These are phyloP conservation scores for Artemia sinica DNA, from an alignment of 2,888 invertebrate species.

Conservation along the genomic window DNA sequence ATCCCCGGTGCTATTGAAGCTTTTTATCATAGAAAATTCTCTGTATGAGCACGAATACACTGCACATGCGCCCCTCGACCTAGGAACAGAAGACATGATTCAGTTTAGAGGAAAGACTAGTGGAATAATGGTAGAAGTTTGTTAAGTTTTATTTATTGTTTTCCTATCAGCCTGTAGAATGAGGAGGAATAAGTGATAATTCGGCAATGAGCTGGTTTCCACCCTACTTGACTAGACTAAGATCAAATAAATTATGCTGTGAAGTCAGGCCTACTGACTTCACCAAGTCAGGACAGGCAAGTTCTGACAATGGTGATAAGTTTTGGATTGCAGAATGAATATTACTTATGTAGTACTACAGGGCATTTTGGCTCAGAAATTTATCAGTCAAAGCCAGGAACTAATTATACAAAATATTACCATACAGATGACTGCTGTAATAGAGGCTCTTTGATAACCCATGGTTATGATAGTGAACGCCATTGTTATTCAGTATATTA, in stretches of 20 bases:
- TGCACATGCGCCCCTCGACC: constrained; percentile 5
- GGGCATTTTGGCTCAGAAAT: no score
- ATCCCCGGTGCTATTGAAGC: background rate
- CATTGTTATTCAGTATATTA: no score
- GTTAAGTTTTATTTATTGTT: no score
- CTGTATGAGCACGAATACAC: background rate
- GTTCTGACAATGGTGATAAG: constrained; percentile 14
- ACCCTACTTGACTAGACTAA: background rate
- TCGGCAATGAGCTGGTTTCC: background rate
- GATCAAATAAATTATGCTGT: constrained; percentile 1
- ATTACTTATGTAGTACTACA: background rate
- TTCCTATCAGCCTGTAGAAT: no score
- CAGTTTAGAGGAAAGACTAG: background rate
- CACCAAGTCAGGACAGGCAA: constrained; percentile 9
- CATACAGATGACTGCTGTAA: no score
- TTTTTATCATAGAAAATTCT: background rate
- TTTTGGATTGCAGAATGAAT: constrained; percentile 1
- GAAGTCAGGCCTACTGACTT: constrained; percentile 12
- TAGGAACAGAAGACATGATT: background rate
- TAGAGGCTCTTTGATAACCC: no score
- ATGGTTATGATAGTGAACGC: no score
- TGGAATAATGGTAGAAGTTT: background rate
- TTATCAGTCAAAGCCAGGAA: no score
- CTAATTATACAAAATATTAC: no score
- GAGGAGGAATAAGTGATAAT: background rate